Base-by-base conservation (phyloP, 2,888 invertebrate genomes). In the Hemaris fuciformis region DNA sequence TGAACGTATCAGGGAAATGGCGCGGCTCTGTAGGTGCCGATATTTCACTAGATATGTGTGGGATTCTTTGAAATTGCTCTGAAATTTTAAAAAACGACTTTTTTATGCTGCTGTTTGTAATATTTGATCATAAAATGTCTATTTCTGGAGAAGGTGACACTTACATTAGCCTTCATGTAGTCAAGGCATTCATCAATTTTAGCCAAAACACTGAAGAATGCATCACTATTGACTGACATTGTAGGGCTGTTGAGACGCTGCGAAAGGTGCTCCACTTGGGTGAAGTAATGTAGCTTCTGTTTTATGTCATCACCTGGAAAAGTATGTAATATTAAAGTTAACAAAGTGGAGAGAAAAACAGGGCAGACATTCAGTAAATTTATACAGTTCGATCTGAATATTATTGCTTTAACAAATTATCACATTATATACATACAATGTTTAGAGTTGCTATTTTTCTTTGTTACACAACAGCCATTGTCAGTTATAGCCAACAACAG, bases 31-130 rank as follows among this genome's bases (percentile, higher is more conserved):
- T 63, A 98, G 95, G 76, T 98, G 98, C 59, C 96, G 95, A 81
- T 98, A 98, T 79, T 97, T 96, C 0, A 96, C 95, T 68, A 96
- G 91, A 81, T 97, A 99, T 0, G 95, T 93, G 63, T 95, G 94
- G 0, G 98, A 95, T 83, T 99, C 99, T 83, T 97, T 98, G 87
- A 96, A 99, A 64, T 95, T 95, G 18, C 94, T 94, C 97, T 97
- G 89, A 2, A 89, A 84, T 66, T 61, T 22, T 7, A 70, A 66
- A 60, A 66, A 65, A 60, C n/a, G 64, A 62, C 48, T 70, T 4
- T 6, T 56, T 20, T 34, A 1, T 34, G 5, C 18, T 5, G 48
- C 22, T 3, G 6, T 13, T 25, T 20, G 23, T 23, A 1, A 2
- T 34, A n/a, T n/a, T n/a, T n/a, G n/a, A n/a, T n/a, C n/a, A n/a